Conservation (phyloP, 2,888 invertebrate genomes). For the Crossocerus cetratus region DNA sequence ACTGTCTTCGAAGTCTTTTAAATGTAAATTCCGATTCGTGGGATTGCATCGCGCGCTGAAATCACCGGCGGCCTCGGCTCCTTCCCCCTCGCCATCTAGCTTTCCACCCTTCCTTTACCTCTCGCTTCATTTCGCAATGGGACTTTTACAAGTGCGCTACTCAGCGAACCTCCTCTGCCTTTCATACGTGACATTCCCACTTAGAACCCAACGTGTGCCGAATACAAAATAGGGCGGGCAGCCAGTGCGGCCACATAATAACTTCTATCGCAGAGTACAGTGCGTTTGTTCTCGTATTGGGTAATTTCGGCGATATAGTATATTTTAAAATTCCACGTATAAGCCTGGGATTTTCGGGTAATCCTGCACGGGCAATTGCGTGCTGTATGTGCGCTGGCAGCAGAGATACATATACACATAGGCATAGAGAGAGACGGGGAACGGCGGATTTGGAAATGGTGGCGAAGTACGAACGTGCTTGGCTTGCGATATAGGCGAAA, state of each 20-base stretch:
- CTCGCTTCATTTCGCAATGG: neutral
- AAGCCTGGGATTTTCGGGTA: conserved; percentile 64
- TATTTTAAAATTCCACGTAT: conserved; percentile 53
- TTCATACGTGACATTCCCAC: neutral
- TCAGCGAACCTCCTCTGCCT: neutral
- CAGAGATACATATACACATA: conserved; percentile 29
- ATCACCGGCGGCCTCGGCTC: conserved; percentile 12
- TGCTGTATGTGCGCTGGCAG: conserved; percentile 42
- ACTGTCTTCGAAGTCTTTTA: conserved; percentile 63
- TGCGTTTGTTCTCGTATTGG: neutral
- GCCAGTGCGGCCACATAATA: neutral
- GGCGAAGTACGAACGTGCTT: conserved; percentile 70
- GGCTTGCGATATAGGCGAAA: conserved; percentile 72
- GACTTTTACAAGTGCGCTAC: neutral
- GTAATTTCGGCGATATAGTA: conserved; percentile 10
- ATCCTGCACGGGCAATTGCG: conserved; percentile 47
- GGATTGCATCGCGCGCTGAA: conserved; percentile 42
- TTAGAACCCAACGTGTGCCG: too few species aligned
- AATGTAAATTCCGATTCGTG: conserved; percentile 70
- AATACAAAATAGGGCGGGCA: neutral
- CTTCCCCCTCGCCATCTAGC: conserved; percentile 2
- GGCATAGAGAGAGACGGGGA: too few species aligned
- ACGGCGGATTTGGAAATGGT: conserved; percentile 54
- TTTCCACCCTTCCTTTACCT: neutral
- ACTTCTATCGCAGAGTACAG: neutral